phyloP scores from a whole-genome alignment of 2,113 vertebrate genomes.

The Pseudopodoces humilis region DNA sequence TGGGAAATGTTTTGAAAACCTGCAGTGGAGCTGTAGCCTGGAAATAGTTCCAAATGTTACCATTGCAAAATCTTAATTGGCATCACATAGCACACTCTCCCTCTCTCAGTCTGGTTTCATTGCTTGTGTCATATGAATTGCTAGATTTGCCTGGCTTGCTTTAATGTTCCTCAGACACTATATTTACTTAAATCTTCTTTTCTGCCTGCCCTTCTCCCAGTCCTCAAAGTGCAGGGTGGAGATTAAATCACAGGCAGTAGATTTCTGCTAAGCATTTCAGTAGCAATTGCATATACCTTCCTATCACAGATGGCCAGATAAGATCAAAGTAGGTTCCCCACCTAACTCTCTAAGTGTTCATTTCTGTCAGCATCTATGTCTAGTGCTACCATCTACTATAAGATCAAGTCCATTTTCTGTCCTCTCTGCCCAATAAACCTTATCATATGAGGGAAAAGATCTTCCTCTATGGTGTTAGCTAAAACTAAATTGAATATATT shows the following conservation, averaged over 20 bases:
- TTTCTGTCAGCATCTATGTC: background rate
- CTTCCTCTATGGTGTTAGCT: background rate
- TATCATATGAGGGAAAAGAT: background rate
- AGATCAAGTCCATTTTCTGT: background rate
- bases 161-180: background rate
- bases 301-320: background rate
- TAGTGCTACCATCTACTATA: no score
- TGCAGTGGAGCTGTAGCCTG: background rate
- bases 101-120: background rate
- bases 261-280: background rate
- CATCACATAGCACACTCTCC: background rate
- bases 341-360: background rate
- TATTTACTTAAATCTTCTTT: background rate
- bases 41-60: background rate
- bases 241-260: background rate
- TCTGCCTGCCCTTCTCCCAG: background rate
- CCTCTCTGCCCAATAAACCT: background rate
- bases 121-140: background rate
- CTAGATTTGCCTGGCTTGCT: background rate
- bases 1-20: background rate
- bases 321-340: background rate
- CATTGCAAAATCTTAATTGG: background rate
- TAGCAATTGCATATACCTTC: background rate
- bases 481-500: background rate
- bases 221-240: background rate